Evolutionary conservation across 2,113 vertebrate genomes (phyloP).

Genomic region (Actenoides hombroni): DNA sequence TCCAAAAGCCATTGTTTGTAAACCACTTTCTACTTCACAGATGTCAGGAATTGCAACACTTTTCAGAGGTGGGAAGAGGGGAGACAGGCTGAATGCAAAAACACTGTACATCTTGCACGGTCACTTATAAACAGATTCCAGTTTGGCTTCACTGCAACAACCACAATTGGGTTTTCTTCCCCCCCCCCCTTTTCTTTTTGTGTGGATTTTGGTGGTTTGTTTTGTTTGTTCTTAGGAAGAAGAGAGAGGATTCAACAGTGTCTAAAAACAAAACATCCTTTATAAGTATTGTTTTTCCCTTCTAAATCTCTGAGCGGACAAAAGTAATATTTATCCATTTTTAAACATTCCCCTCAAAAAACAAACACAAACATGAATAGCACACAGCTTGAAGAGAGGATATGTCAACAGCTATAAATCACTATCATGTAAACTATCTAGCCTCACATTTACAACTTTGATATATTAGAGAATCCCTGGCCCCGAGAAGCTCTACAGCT

Average conservation of each 20-base stretch:
- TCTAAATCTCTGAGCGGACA: background rate
- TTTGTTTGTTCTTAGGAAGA: background rate
- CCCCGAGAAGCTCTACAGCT: background rate
- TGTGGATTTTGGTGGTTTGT: background rate
- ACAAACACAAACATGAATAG: constrained; percentile 39
- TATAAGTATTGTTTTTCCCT: background rate
- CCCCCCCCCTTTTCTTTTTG: background rate
- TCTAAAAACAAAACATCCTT: constrained; percentile 18
- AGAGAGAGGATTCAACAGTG: background rate
- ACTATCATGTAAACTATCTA: background rate
- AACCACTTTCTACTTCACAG: background rate
- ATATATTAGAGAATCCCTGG: constrained; percentile 8
- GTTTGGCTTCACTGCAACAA: background rate
- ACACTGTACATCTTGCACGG: background rate
- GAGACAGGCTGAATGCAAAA: background rate
- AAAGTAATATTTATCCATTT: constrained; percentile 48
- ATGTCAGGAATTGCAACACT: background rate
- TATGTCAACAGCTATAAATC: constrained; percentile 32
- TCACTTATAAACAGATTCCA: background rate
- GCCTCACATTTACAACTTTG: background rate
- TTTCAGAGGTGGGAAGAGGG: background rate
- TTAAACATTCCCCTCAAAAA: constrained; percentile 39
- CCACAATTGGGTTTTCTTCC: background rate
- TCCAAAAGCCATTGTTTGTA: background rate
- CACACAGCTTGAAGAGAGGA: constrained; percentile 7